Percentiles rank a stretch among this genome's conserved stretches.
Evolutionary conservation across 2,113 vertebrate species (phyloP).

Genomic region (Chascanopsetta lugubris): DNA sequence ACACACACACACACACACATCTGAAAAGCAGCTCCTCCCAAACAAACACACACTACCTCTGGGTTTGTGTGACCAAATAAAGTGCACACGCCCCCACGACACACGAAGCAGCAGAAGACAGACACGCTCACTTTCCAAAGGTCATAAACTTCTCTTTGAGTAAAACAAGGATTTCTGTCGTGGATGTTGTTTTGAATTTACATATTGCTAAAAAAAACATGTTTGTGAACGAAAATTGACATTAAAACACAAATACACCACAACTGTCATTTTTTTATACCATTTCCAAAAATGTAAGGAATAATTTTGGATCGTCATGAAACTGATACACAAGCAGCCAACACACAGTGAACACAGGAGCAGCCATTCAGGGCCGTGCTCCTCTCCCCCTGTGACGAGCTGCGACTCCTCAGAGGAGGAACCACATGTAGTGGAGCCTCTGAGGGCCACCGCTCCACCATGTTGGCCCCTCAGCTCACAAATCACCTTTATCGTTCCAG

Average conservation of each 20-base stretch:
- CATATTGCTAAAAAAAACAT: not conserved
- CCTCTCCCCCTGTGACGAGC: constrained; percentile 78
- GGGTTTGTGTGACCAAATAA: constrained; percentile 10
- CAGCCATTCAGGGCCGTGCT: constrained; percentile 63
- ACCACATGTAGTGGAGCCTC: constrained; percentile 69
- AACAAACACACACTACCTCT: constrained; percentile 50
- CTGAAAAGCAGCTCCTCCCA: constrained; percentile 36
- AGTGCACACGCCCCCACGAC: not conserved
- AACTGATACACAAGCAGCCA: not conserved
- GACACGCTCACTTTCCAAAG: not conserved
- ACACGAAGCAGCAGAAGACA: not conserved
- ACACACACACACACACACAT: not conserved
- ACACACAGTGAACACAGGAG: not conserved
- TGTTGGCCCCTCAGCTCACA: constrained; percentile 23
- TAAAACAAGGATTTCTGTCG: too few species aligned
- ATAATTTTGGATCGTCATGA: not conserved
- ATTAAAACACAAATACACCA: not conserved
- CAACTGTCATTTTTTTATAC: not conserved
- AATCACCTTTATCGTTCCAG: constrained; percentile 29
- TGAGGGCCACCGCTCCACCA: constrained; percentile 36
- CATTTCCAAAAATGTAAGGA: constrained; percentile 22
- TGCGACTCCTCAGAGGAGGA: constrained; percentile 53
- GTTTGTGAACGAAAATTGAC: not conserved
- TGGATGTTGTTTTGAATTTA: not conserved
- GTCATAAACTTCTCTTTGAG: too few species aligned